Percentiles rank a stretch among this genome's conserved stretches.
phyloP scores from a whole-genome alignment of 2,113 vertebrate genomes.

The Oxyura jamaicensis region DNA sequence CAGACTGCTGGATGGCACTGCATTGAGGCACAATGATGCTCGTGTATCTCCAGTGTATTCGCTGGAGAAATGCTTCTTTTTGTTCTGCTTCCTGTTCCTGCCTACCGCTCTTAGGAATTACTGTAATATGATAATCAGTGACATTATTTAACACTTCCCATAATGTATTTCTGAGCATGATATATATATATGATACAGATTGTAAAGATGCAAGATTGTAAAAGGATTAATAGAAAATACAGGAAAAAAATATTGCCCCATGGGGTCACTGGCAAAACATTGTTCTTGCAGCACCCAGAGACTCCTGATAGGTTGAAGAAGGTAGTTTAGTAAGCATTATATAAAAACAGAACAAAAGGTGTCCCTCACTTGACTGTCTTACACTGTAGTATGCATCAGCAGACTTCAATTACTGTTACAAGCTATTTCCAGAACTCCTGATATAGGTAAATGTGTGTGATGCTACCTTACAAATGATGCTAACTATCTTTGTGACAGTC shows the following conservation, averaged over 20 bases:
- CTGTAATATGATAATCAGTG: background rate
- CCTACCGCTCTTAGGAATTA: conserved; percentile 38
- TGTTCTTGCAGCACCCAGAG: background rate
- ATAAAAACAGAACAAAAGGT: background rate
- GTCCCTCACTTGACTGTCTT: background rate
- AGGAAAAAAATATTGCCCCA: background rate
- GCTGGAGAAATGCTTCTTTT: background rate
- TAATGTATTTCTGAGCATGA: background rate
- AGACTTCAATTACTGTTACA: background rate
- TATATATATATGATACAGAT: background rate
- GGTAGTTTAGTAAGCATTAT: background rate
- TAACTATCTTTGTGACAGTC: background rate
- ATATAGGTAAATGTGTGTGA: background rate
- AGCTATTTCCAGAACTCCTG: background rate
- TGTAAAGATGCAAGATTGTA: background rate
- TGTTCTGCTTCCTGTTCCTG: conserved; percentile 23
- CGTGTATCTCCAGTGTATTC: background rate
- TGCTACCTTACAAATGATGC: background rate
- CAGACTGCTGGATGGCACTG: background rate
- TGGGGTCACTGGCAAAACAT: background rate
- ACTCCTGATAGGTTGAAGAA: background rate
- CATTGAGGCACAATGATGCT: background rate
- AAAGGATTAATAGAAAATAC: background rate
- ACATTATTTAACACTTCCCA: conserved; percentile 27
- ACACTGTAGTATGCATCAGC: background rate